Base-by-base conservation (phyloP, 2,888 invertebrate genomes). In the Scrobipalpa atriplicella region DNA sequence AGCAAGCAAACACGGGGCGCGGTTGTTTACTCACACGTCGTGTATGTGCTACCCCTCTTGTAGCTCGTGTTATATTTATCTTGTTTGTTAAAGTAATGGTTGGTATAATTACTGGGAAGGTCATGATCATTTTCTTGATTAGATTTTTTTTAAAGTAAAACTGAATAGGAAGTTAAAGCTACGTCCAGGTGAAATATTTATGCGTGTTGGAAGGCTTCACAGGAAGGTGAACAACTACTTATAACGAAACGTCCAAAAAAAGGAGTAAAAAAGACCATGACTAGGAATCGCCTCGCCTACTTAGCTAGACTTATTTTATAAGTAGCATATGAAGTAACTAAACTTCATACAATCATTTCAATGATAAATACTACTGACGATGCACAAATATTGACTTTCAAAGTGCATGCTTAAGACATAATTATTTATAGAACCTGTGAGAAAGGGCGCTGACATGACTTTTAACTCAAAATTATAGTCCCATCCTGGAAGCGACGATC, bases 21-120 rank as follows among this genome's bases (percentile, higher is more conserved):
- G 51, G 51, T 16, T 68, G 62, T 69, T 69, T 67, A 61, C 66
- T 21, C 38, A 60, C 16, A n/a, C 41, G 52, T 36, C 62, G 29
- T 51, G 52, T 16, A 47, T 43, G 38, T 39, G 62, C 64, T 41
- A 38, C 38, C 41, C 19, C 56, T 41, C 68, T 10, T n/a, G 6
- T 16, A 47, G 69, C 76, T 77, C 75, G 75, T 77, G 77, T 74
- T 62, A n/a, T 29, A 21, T 88, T 87, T 87, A 77, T 75, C 78
- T 73, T 81, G 82, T 83, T 84, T 84, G 84, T 87, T 85, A 87
- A 87, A 73, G 78, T 89, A 90, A 91, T 91, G 84, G 89, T 77
- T 77, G 76, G 72, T 78, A 80, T 90, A 87, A 90, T 90, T 88
- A 85, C 82, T 82, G 71, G 71, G 47, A 43, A 16, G 16, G n/a